Conservation (phyloP, 2,888 invertebrate genomes). For the Clepsis dumicolana region DNA sequence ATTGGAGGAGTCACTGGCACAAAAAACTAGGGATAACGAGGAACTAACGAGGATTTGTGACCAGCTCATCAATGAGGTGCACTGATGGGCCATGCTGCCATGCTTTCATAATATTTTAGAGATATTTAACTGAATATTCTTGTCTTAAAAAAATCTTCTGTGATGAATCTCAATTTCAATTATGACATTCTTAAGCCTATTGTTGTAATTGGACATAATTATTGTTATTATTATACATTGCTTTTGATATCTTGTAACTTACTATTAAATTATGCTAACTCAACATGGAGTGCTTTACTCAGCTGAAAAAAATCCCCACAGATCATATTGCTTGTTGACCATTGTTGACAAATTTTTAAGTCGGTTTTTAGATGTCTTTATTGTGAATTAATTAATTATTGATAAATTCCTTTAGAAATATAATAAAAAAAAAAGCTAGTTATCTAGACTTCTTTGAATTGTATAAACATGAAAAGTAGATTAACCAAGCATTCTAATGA, state of each 20-base stretch:
- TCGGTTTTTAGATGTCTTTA: constrained; percentile 30
- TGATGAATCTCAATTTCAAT: constrained; percentile 59
- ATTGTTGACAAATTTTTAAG: constrained; percentile 26
- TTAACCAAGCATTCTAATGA: constrained; percentile 1
- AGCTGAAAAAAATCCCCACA: constrained; percentile 27
- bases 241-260: constrained; percentile 24
- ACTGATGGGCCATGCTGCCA: constrained; percentile 50
- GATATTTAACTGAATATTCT: constrained; percentile 34
- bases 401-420: constrained; percentile 19
- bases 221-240: constrained; percentile 14
- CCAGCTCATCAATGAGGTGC: constrained; percentile 91
- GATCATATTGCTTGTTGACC: constrained; percentile 32
- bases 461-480: neutral
- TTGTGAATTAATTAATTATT: constrained; percentile 22
- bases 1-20: constrained; percentile 92
- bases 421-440: constrained; percentile 8
- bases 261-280: constrained; percentile 16
- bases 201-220: constrained; percentile 36
- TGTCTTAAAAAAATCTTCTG: constrained; percentile 54
- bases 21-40: constrained; percentile 95
- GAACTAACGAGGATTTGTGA: constrained; percentile 96
- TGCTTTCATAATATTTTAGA: constrained; percentile 31
- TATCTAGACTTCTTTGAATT: constrained; percentile 17
- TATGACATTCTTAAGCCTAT: constrained; percentile 51
- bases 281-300: neutral